These are phyloP conservation scores for Drusus annulatus DNA, from an alignment of 1,140 invertebrate genomes.

Conservation along the genomic window DNA sequence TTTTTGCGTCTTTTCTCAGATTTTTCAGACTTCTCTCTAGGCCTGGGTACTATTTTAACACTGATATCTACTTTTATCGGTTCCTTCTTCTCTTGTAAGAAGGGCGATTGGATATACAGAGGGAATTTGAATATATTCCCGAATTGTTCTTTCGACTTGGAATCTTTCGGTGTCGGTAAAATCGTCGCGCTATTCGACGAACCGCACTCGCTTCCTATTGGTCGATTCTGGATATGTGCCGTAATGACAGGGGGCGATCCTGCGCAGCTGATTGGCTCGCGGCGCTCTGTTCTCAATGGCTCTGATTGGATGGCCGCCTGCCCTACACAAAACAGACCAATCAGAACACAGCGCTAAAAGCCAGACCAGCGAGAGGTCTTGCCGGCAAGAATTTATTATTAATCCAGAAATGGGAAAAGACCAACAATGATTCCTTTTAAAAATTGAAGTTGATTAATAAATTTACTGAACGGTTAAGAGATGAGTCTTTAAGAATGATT, in stretches of 20 bases:
- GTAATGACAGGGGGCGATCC: slow-evolving; percentile 60
- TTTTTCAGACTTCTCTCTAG: slow-evolving; percentile 66
- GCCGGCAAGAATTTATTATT: no score
- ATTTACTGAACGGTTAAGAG: no score
- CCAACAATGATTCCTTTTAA: no score
- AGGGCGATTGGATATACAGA: slow-evolving; percentile 75
- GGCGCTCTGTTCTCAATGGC: slow-evolving; percentile 70
- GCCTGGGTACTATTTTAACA: slow-evolving; percentile 82
- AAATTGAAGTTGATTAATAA: no score
- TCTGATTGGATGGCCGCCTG: slow-evolving; percentile 69
- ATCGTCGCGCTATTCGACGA: slow-evolving; percentile 75
- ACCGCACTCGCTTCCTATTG: slow-evolving; percentile 71
- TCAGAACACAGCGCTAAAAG: slow-evolving; percentile 67
- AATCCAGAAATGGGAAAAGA: no score
- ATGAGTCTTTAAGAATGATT: no score
- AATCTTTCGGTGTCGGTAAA: slow-evolving; percentile 63
- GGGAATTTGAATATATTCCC: slow-evolving; percentile 71
- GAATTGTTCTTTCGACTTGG: slow-evolving; percentile 64
- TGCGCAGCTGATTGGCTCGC: slow-evolving; percentile 66
- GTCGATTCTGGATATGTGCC: slow-evolving; percentile 60
- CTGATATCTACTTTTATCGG: slow-evolving; percentile 85
- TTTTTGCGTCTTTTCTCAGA: slow-evolving; percentile 38
- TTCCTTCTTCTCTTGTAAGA: slow-evolving; percentile 82
- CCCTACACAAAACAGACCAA: slow-evolving; percentile 69
- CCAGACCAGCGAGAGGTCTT: neutral